Evolutionary conservation across 2,888 invertebrate genomes (phyloP).

Genomic region (Drosophila mimica): DNA sequence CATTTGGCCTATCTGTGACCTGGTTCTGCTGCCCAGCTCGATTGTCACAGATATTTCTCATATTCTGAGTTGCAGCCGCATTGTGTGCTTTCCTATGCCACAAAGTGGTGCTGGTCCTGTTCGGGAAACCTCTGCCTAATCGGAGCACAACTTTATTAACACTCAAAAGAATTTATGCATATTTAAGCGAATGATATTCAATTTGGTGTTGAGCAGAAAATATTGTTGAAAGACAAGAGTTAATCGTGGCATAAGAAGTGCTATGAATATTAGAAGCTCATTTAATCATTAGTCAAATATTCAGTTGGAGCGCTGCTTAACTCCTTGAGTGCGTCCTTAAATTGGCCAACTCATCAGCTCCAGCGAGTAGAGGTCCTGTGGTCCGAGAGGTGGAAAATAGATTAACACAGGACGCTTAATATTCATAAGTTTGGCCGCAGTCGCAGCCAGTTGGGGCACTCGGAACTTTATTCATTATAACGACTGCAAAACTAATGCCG

Average conservation of each 20-base stretch:
- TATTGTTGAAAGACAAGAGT: background rate
- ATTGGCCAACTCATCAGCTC: conserved; percentile 45
- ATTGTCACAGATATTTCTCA: background rate
- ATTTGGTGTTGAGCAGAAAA: background rate
- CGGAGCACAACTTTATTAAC: background rate
- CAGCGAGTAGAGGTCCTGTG: background rate
- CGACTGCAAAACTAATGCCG: conserved; percentile 61
- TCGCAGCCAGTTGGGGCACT: conserved; percentile 43
- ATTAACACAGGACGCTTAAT: conserved; percentile 75
- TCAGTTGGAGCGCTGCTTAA: conserved; percentile 40
- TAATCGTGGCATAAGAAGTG: conserved; percentile 17
- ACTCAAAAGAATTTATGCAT: background rate
- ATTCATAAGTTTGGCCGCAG: conserved; percentile 63
- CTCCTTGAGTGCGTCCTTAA: conserved; percentile 35
- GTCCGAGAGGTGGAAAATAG: conserved; percentile 58
- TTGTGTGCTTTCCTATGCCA: background rate
- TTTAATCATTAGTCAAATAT: conserved; percentile 67
- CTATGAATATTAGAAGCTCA: conserved; percentile 12
- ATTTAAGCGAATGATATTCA: background rate
- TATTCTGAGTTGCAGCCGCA: background rate
- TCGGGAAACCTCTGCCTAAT: background rate
- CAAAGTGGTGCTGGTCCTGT: fast-evolving
- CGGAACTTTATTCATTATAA: conserved; percentile 75
- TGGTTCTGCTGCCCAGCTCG: background rate
- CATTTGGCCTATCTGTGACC: background rate